These are phyloP conservation scores for Hypotaenidia philippensis DNA, from an alignment of 2,797 vertebrate species.

Conservation along the genomic window DNA sequence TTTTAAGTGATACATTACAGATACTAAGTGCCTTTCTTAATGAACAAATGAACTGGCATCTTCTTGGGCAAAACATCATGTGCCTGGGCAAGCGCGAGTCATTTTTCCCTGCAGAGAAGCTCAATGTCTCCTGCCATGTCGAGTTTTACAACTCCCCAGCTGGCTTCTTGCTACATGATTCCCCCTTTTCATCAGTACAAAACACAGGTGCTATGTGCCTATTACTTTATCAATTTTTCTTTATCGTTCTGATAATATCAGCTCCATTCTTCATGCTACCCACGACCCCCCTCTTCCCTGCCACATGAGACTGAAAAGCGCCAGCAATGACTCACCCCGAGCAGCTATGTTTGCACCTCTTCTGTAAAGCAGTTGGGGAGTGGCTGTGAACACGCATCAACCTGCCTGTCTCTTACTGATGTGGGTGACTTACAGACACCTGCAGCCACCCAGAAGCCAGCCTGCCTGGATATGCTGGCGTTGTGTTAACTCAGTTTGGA, in stretches of 20 bases:
- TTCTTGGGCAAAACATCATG: not conserved
- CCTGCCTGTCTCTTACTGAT: not conserved
- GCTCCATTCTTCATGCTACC: not conserved
- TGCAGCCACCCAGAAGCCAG: not conserved
- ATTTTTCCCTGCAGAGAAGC: not conserved
- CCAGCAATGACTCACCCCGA: not conserved
- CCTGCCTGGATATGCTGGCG: rapidly evolving
- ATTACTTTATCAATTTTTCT: not conserved
- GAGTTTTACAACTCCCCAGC: not conserved
- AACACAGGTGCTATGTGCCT: not conserved
- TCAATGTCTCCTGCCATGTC: not conserved
- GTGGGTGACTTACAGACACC: not conserved
- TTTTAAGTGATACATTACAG: not conserved
- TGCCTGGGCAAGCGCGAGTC: not conserved
- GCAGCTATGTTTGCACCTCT: not conserved
- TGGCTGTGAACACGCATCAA: not conserved
- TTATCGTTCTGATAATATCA: not conserved
- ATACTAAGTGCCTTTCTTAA: not conserved
- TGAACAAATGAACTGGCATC: rapidly evolving
- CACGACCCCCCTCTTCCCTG: not conserved
- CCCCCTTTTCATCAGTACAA: not conserved
- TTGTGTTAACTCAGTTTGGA: not conserved
- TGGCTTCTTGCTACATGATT: not conserved
- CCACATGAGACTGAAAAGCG: not conserved
- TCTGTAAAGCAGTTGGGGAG: not conserved